These are phyloP conservation scores for Eupsilia transversa DNA, from an alignment of 2,888 invertebrate species.

Conservation along the genomic window DNA sequence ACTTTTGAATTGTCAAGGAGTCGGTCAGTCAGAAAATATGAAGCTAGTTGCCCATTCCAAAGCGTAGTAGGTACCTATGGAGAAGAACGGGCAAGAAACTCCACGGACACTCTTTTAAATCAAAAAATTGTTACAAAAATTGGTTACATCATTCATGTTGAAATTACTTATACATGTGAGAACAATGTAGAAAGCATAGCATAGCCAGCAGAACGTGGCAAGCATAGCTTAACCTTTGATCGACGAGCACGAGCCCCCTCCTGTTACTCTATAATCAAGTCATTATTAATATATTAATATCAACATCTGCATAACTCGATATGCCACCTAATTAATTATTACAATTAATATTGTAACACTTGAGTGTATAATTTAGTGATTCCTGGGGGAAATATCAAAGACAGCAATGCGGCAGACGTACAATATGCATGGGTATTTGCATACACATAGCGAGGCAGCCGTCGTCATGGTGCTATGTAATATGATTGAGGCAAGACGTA, in stretches of 20 bases:
- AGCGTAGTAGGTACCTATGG: too few relatives aligned
- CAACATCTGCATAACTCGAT: constrained; percentile 37
- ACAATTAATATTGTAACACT: constrained; percentile 56
- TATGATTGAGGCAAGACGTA: constrained; percentile 71
- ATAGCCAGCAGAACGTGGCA: too few relatives aligned
- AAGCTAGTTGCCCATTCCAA: too few relatives aligned
- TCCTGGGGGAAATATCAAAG: constrained; percentile 67
- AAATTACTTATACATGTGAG: too few relatives aligned
- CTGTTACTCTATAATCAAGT: neutral
- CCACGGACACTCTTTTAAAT: too few relatives aligned
- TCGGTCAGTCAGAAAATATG: too few relatives aligned
- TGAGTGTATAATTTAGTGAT: constrained; percentile 55
- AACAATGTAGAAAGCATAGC: too few relatives aligned
- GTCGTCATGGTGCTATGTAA: constrained; percentile 74
- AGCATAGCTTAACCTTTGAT: neutral
- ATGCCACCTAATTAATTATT: constrained; percentile 55
- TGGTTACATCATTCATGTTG: too few relatives aligned
- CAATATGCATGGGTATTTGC: constrained; percentile 81
- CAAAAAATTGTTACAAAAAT: too few relatives aligned
- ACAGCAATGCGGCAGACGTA: constrained; percentile 76
- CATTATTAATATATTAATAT: constrained; percentile 3
- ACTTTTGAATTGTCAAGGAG: too few relatives aligned
- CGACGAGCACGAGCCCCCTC: too few relatives aligned
- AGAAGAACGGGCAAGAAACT: too few relatives aligned
- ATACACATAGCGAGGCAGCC: constrained; percentile 70